Evolutionary conservation across 2,113 vertebrate species (phyloP).

Genomic region (Holacanthus passer): DNA sequence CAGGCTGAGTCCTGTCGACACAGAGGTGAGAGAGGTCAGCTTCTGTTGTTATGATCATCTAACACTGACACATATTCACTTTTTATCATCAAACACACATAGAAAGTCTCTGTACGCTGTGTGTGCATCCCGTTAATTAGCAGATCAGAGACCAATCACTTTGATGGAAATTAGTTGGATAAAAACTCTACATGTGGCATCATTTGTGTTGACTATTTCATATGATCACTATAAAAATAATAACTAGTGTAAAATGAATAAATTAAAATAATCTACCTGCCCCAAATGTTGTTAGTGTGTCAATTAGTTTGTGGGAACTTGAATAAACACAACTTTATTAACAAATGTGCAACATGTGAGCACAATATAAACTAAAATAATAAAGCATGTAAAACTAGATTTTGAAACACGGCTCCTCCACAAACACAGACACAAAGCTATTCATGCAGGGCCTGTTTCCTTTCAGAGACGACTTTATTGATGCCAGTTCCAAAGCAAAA

Average conservation of each 20-base stretch:
- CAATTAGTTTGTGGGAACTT: neutral
- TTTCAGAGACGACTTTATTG: neutral
- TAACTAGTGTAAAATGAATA: too few species aligned
- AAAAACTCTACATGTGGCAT: too few species aligned
- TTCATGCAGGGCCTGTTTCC: neutral
- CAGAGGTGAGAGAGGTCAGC: conserved; percentile 15
- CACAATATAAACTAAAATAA: neutral
- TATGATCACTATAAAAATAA: too few species aligned
- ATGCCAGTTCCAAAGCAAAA: neutral
- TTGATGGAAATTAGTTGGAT: neutral
- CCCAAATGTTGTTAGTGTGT: too few species aligned
- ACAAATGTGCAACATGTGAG: neutral
- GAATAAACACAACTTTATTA: neutral
- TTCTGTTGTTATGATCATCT: neutral
- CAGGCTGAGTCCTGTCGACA: conserved; percentile 86
- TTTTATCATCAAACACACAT: neutral
- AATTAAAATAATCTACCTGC: neutral
- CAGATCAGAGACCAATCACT: neutral
- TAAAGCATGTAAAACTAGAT: neutral
- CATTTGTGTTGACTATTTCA: too few species aligned
- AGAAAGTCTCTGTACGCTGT: neutral
- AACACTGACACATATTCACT: neutral
- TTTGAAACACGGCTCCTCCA: neutral
- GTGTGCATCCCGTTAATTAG: neutral
- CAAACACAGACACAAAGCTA: neutral